Conservation (phyloP, 2,797 vertebrate species). For the Melanotaenia boesemani region DNA sequence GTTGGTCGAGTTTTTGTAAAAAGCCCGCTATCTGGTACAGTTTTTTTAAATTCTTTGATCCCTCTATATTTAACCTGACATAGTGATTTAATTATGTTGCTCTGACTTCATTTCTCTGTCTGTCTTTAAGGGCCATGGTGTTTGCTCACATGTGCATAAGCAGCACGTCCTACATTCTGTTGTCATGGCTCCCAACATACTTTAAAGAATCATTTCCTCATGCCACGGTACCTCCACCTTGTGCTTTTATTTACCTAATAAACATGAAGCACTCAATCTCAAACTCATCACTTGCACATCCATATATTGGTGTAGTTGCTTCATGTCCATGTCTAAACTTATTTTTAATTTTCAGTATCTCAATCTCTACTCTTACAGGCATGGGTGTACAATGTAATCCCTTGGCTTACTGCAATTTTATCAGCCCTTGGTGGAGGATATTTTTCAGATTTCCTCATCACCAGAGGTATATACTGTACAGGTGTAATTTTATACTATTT, state of each 20-base stretch:
- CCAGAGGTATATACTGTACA: slow-evolving; percentile 79
- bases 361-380: slow-evolving; percentile 74
- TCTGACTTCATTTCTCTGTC: not conserved
- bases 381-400: slow-evolving; percentile 91
- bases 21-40: slow-evolving; percentile 88
- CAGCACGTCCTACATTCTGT: slow-evolving; percentile 86
- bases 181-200: slow-evolving; percentile 95
- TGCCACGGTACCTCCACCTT: slow-evolving; percentile 81
- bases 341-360: fast-evolving
- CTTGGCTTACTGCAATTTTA: slow-evolving; percentile 90
- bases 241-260: not conserved
- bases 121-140: slow-evolving; percentile 86
- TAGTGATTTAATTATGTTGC: not conserved
- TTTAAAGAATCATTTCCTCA: slow-evolving; percentile 91
- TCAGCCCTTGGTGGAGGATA: slow-evolving; percentile 86
- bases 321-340: not conserved
- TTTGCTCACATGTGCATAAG: slow-evolving; percentile 86
- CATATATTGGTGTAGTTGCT: too few relatives aligned
- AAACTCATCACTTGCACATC: too few relatives aligned
- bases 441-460: slow-evolving; percentile 88
- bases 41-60: not conserved
- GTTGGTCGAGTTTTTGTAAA: slow-evolving; percentile 85
- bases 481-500: not conserved
- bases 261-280: not conserved
- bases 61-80: not conserved